phyloP scores from a whole-genome alignment of 2,888 invertebrate genomes.

The Limnephilus rhombicus region DNA sequence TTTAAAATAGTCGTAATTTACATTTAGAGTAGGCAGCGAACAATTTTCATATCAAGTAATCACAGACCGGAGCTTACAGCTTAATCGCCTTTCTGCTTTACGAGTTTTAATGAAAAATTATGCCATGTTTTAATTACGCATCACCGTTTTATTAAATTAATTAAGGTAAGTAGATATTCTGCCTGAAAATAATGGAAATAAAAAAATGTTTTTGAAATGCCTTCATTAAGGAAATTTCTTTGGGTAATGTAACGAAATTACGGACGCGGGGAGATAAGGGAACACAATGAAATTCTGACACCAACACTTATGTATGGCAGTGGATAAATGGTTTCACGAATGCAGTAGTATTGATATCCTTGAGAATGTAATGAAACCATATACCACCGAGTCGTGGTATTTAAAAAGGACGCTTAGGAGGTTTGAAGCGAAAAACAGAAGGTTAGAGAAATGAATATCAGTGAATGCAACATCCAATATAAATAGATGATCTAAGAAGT shows the following conservation, averaged over 20 bases:
- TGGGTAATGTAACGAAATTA: background rate
- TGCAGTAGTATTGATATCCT: too few species aligned
- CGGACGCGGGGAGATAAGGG: background rate
- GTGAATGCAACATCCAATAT: too few species aligned
- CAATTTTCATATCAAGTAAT: constrained; percentile 9
- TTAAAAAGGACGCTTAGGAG: too few species aligned
- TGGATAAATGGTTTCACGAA: too few species aligned
- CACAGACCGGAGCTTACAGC: background rate
- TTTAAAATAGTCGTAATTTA: background rate
- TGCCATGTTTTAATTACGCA: constrained; percentile 21
- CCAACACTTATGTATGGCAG: background rate
- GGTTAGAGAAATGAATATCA: too few species aligned
- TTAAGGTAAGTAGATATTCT: background rate
- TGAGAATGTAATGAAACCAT: background rate
- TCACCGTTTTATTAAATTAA: constrained; percentile 7
- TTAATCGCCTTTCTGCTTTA: background rate
- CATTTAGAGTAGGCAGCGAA: background rate
- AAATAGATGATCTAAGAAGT: too few species aligned
- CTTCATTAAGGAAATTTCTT: background rate
- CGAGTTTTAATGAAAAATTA: background rate
- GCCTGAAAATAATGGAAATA: background rate
- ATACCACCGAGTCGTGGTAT: too few species aligned
- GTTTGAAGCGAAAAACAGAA: too few species aligned
- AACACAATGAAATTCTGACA: background rate
- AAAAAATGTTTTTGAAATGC: background rate